Percentiles rank a stretch among this genome's conserved stretches.
These are phyloP conservation scores for Archilochus colubris DNA, from an alignment of 2,113 vertebrate genomes.

Conservation along the genomic window DNA sequence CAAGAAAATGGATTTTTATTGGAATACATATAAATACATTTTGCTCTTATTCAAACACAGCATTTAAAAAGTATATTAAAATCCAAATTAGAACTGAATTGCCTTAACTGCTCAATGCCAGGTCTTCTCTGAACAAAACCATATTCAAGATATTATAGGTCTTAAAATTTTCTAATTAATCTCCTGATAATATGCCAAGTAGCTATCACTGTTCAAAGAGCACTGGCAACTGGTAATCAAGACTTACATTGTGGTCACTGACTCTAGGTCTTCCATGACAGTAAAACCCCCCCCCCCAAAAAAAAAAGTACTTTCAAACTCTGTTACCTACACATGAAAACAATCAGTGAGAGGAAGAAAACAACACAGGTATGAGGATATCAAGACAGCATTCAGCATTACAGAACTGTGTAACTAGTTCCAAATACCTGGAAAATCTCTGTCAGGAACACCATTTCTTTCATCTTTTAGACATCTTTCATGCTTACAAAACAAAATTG, in stretches of 20 bases:
- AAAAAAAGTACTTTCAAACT: slow-evolving; percentile 29
- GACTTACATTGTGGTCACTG: fast-evolving
- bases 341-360: neutral
- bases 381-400: neutral
- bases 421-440: neutral
- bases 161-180: neutral
- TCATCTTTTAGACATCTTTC: neutral
- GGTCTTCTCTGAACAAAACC: neutral
- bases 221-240: neutral
- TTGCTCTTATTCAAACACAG: neutral
- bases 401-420: neutral
- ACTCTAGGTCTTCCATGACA: neutral
- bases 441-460: neutral
- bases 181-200: neutral
- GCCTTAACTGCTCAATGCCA: neutral
- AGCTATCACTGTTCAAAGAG: neutral
- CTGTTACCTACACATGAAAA: neutral
- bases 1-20: slow-evolving; percentile 30
- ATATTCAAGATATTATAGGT: neutral
- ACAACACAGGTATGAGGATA: neutral
- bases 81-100: slow-evolving; percentile 21
- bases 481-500: neutral
- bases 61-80: slow-evolving; percentile 38
- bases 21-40: neutral
- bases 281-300: neutral